These are phyloP conservation scores for Calyptomena viridis DNA, from an alignment of 2,113 vertebrate species.

Conservation along the genomic window DNA sequence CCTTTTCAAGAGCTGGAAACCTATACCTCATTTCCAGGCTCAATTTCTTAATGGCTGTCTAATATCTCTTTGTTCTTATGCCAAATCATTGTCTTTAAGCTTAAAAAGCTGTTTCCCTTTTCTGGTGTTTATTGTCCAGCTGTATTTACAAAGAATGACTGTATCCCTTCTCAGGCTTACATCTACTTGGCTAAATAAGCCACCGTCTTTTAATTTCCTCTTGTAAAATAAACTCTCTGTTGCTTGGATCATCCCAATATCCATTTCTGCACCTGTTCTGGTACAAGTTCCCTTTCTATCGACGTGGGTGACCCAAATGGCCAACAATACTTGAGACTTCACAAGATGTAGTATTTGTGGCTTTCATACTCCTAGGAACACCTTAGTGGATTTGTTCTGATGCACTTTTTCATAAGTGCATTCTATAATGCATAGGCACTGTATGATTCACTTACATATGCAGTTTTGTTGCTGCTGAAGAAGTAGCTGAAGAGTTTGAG, in stretches of 20 bases:
- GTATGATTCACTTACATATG: not conserved
- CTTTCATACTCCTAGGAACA: not conserved
- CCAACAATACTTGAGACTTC: not conserved
- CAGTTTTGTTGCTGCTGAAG: not conserved
- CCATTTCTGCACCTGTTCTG: conserved; percentile 45
- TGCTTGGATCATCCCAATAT: conserved; percentile 26
- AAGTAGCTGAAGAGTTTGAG: not conserved
- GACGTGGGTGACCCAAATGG: not conserved
- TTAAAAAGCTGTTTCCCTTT: conserved; percentile 6
- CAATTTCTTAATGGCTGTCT: not conserved
- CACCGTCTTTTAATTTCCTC: conserved; percentile 58
- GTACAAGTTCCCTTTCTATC: not conserved
- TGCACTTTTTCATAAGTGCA: not conserved
- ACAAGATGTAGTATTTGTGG: not conserved
- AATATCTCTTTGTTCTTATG: not conserved
- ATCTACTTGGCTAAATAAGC: conserved; percentile 45
- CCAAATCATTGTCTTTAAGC: conserved; percentile 27
- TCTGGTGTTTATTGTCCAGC: conserved; percentile 30
- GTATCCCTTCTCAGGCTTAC: conserved; percentile 1
- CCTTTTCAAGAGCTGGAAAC: not conserved
- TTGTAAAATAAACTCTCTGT: conserved; percentile 40
- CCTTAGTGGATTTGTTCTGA: not conserved
- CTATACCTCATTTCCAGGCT: not conserved
- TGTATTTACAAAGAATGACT: conserved; percentile 49
- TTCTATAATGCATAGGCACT: not conserved